A percentile compares a stretch with the other conserved stretches of the same genome.
These are phyloP conservation scores for Stenodera caucasica DNA, from an alignment of 2,888 invertebrate genomes.

Conservation along the genomic window DNA sequence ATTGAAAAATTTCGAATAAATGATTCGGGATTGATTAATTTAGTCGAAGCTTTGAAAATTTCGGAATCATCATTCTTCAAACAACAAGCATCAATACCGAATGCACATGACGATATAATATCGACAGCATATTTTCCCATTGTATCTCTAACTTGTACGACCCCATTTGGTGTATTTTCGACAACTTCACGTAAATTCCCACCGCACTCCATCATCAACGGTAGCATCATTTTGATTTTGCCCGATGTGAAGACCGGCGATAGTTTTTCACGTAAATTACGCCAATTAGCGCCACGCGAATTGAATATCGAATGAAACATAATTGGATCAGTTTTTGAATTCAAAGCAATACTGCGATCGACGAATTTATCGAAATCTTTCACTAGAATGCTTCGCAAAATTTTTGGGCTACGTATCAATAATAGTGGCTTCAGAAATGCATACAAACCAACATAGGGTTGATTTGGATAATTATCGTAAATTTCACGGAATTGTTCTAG, in stretches of 20 bases:
- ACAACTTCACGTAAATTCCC: slow-evolving; percentile 40
- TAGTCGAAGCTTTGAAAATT: slow-evolving; percentile 44
- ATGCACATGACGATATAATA: slow-evolving; percentile 52
- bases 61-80: slow-evolving; percentile 43
- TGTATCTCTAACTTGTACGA: slow-evolving; percentile 12
- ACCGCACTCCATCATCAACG: slow-evolving; percentile 53
- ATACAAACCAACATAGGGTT: slow-evolving; percentile 54
- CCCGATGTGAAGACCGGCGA: slow-evolving; percentile 59
- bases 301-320: slow-evolving; percentile 52
- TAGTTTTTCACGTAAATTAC: slow-evolving; percentile 56
- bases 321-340: slow-evolving; percentile 52
- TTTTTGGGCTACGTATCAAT: slow-evolving; percentile 53
- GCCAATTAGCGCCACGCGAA: slow-evolving; percentile 58
- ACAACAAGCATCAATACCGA: slow-evolving; percentile 50
- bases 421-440: slow-evolving; percentile 55
- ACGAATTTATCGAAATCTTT: slow-evolving; percentile 56
- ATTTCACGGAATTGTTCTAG: background rate
- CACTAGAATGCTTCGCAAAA: slow-evolving; percentile 54
- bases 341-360: slow-evolving; percentile 53
- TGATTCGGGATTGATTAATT: slow-evolving; percentile 37
- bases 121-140: slow-evolving; percentile 33
- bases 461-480: slow-evolving; percentile 35
- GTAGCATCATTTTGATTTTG: slow-evolving; percentile 59
- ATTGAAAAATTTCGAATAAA: slow-evolving; percentile 29
- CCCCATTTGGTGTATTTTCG: background rate